Base-by-base conservation (phyloP, 2,113 vertebrate genomes). In the Neotoma lepida region DNA sequence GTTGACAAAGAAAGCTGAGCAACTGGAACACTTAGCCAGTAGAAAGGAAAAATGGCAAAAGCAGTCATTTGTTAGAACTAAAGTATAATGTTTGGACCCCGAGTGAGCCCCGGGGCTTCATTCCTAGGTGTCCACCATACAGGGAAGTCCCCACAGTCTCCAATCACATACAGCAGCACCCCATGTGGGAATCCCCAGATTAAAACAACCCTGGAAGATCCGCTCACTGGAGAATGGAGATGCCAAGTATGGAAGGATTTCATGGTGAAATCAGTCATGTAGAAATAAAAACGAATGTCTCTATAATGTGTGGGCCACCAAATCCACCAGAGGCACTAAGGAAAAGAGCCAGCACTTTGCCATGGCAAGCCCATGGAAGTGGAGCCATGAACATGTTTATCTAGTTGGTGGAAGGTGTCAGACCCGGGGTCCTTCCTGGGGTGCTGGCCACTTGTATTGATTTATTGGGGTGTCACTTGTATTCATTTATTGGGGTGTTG, bases 341-440 rank as follows among this genome's bases (percentile, higher is more conserved):
- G n/a, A 39, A 84, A 82, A 41, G 54, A 61, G 56, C n/a, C 51
- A 41, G 33, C 3, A 8, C n/a, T 44, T 63, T 1, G 2, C 13
- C 24, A 63, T 51, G 17, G 35, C 9, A 7, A 33, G 30, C 44
- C 63, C 0, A 4, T 49, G 9, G 28, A 49, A 49, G 18, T 35
- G 30, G 41, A 66, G 61, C 82, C 39, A 46, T 9, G 14, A 13
- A 46, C 74, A 33, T 2, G 26, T 5, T 51, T 18, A 8, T 49
- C 26, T 33, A 56, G 51, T 46, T 46, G 41, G 41, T 30, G 12
- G 9, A 78, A 78, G 76, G n/a, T 2, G 24, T 20, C 20, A 61
- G n/a, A 4, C 13, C 0, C 0, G 0, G 13, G 2, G 20, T 1
- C 2, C 2, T 35, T 87, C 90, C 44, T 0, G 2, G 26, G 24